Evolutionary conservation across 2,797 vertebrate species (phyloP), one percentile per base, ranked within the genome.

Genomic region (Allobates femoralis): DNA sequence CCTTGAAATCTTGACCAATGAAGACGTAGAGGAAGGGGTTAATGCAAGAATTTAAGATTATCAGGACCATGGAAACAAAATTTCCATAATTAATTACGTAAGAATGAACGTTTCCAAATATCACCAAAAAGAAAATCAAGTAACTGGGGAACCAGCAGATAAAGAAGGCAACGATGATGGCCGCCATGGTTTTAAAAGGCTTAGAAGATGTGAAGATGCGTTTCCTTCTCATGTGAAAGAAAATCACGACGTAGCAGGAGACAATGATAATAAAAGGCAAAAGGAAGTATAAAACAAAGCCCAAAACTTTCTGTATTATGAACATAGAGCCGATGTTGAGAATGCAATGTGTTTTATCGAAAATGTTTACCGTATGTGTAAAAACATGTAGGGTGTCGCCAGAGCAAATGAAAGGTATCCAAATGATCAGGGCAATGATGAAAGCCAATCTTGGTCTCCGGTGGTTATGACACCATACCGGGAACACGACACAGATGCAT

Each of bases 101-200:
- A 15, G 23, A 7, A 26, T 3, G 2, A 2, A 3, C 16, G 34
- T 21, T n/a, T n/a, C n/a, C n/a, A 56, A 34, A 14, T 18, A 18
- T 2, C 19, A 71, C 15, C 32, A 55, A 85, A 4, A 94, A 93
- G 37, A 90, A 91, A 0, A 94, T 94, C 75, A 93, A 34, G 94
- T 88, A n/a, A n/a, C n/a, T n/a, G 0, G 94, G 95, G 75, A 93
- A 37, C 94, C 94, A 95, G 89, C 94, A 95, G 75, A 93, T 7
- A 84, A 95, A 95, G 79, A 96, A 96, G 12, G 93, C 90, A 55
- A 92, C 18, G 73, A 95, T 84, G 28, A 95, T 56, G 0, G 92
- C 7, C 79, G 12, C 89, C 79, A 53, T 93, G 91, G 83, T 51
- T 89, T 79, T 12, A 89, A 79, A 50, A 92, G 91, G 83, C 18